These are phyloP conservation scores for Agriopis aurantiaria DNA, from an alignment of 2,888 invertebrate species.

Conservation along the genomic window DNA sequence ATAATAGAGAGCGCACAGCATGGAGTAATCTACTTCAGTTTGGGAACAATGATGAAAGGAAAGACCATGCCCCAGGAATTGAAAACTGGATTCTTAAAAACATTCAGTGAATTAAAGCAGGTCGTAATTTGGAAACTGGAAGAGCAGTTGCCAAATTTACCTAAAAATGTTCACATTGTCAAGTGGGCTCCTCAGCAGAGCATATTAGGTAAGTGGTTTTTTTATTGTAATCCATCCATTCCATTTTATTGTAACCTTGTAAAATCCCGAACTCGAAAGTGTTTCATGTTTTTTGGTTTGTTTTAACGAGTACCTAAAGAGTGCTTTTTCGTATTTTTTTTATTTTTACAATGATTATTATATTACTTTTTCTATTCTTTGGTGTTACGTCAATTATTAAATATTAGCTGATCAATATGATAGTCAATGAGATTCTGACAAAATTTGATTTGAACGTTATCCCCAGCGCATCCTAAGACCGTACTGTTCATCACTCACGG, in stretches of 20 bases:
- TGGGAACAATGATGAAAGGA: slow-evolving; percentile 67
- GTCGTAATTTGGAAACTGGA: slow-evolving; percentile 76
- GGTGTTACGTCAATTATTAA: too few species aligned
- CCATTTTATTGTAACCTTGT: too few species aligned
- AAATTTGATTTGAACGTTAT: neutral
- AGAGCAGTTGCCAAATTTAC: slow-evolving; percentile 57
- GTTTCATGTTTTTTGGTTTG: too few species aligned
- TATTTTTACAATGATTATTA: too few species aligned
- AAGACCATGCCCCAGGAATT: slow-evolving; percentile 58
- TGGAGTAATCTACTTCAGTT: slow-evolving; percentile 72
- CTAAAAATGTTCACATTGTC: slow-evolving; percentile 67
- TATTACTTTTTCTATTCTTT: too few species aligned
- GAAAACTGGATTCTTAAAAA: slow-evolving; percentile 55
- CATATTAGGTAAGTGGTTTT: slow-evolving; percentile 70
- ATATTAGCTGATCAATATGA: slow-evolving; percentile 61
- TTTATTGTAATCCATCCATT: too few species aligned
- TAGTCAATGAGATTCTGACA: neutral
- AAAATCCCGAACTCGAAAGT: too few species aligned
- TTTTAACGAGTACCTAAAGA: too few species aligned
- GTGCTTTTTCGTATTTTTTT: too few species aligned
- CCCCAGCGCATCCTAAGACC: slow-evolving; percentile 62
- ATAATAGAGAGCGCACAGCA: slow-evolving; percentile 65
- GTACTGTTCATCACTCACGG: slow-evolving; percentile 64
- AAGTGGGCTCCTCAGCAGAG: slow-evolving; percentile 75
- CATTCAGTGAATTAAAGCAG: slow-evolving; percentile 66